A percentile compares a stretch with the other conserved stretches of the same genome.
Evolutionary conservation across 2,888 invertebrate genomes (phyloP).

Genomic region (Drosophila lutescens): DNA sequence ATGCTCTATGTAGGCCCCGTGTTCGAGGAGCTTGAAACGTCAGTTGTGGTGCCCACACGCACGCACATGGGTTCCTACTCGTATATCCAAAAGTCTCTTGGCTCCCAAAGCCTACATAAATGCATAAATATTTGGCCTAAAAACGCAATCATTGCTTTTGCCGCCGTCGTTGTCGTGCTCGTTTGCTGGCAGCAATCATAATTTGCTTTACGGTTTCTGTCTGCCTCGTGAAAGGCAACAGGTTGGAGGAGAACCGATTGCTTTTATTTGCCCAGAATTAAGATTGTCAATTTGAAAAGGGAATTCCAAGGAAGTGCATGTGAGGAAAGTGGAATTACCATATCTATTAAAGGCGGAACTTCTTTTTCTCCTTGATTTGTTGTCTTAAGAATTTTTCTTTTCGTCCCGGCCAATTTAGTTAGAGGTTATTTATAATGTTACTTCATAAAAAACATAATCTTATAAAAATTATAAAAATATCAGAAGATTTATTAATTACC

Average conservation of each 20-base stretch:
- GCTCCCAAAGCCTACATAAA: constrained; percentile 19
- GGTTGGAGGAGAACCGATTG: constrained; percentile 24
- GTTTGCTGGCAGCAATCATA: constrained; percentile 38
- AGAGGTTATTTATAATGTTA: no score
- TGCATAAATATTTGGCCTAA: constrained; percentile 54
- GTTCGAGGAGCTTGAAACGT: constrained; percentile 34
- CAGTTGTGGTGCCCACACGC: constrained; percentile 50
- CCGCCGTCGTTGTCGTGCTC: constrained; percentile 21
- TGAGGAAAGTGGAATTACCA: not conserved
- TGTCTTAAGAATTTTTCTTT: not conserved
- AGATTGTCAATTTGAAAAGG: constrained; percentile 8
- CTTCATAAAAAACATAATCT: no score
- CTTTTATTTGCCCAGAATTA: not conserved
- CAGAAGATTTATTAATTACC: no score
- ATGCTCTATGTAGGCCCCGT: constrained; percentile 22
- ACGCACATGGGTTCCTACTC: constrained; percentile 49
- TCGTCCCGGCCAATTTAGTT: no score
- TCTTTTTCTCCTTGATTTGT: not conserved
- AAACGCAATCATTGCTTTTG: constrained; percentile 51
- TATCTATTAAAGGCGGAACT: no score
- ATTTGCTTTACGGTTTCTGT: constrained; percentile 33
- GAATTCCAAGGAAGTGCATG: not conserved
- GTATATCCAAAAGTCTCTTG: not conserved
- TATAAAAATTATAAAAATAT: no score
- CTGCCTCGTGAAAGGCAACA: constrained; percentile 53